These are phyloP conservation scores for Heterochromis multidens DNA, from an alignment of 2,113 vertebrate genomes.

Conservation along the genomic window DNA sequence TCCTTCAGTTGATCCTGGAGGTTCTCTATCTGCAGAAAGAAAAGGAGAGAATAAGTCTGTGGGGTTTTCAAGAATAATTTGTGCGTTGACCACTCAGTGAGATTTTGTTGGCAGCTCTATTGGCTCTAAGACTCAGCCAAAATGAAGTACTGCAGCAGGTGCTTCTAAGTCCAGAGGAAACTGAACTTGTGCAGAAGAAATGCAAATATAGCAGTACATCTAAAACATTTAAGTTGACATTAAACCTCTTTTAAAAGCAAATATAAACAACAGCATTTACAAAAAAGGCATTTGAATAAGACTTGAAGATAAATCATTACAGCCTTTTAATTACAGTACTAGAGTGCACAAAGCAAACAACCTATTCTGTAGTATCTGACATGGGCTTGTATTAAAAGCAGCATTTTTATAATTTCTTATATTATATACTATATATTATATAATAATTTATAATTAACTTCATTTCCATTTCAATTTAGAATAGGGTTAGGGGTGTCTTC, in stretches of 20 bases:
- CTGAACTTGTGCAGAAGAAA: background rate
- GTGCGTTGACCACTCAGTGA: background rate
- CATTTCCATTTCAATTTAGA: too few relatives aligned
- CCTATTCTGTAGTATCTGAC: too few relatives aligned
- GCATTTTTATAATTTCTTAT: too few relatives aligned
- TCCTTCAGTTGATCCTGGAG: constrained; percentile 91
- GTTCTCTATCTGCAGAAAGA: constrained; percentile 84
- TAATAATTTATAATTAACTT: too few relatives aligned
- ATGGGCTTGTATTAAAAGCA: too few relatives aligned
- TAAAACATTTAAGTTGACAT: background rate
- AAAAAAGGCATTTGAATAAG: background rate
- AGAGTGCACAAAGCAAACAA: too few relatives aligned
- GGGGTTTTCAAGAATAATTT: background rate
- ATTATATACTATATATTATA: too few relatives aligned
- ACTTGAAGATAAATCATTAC: too few relatives aligned
- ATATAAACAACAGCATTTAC: background rate
- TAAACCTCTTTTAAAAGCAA: background rate
- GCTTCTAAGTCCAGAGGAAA: background rate
- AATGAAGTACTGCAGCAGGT: background rate
- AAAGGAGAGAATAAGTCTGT: background rate
- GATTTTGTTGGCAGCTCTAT: background rate
- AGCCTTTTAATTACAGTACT: too few relatives aligned
- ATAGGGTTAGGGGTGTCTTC: too few relatives aligned
- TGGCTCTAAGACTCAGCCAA: background rate
- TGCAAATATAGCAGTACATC: background rate